phyloP scores from a whole-genome alignment of 2,888 invertebrate species.

The Dilophus febrilis region DNA sequence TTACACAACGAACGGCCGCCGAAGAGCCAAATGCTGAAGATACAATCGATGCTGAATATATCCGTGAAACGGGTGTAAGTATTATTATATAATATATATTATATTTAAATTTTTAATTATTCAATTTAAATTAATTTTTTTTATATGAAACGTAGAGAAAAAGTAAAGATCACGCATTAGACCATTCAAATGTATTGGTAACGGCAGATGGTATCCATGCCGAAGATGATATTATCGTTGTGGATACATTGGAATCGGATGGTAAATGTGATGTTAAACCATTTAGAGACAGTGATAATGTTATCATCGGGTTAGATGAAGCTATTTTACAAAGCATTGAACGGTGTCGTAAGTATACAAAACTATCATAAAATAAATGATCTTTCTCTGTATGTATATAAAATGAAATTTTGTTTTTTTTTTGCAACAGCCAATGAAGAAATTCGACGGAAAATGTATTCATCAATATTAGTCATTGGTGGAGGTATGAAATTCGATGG shows the following conservation, averaged over 20 bases:
- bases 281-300: constrained; percentile 53
- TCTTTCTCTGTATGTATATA: background rate
- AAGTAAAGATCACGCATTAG: constrained; percentile 29
- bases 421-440: constrained; percentile 54
- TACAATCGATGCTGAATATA: constrained; percentile 82
- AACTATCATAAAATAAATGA: constrained; percentile 3
- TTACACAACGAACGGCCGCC: constrained; percentile 52
- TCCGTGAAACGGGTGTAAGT: constrained; percentile 66
- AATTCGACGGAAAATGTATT: constrained; percentile 84
- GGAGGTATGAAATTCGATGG: constrained; percentile 81
- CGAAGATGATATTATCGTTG: constrained; percentile 54
- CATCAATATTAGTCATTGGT: constrained; percentile 78
- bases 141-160: constrained; percentile 30
- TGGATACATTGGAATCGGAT: constrained; percentile 40
- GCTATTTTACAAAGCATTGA: constrained; percentile 86
- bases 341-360: constrained; percentile 46
- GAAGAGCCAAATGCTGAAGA: constrained; percentile 68
- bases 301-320: constrained; percentile 74
- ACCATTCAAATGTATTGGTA: constrained; percentile 35
- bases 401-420: background rate
- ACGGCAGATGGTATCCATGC: constrained; percentile 26
- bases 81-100: background rate
- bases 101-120: background rate
- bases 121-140: constrained; percentile 2
- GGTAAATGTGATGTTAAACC: constrained; percentile 26